These are phyloP conservation scores for Lutjanus argentimaculatus DNA, from an alignment of 2,797 vertebrate genomes.

Conservation along the genomic window DNA sequence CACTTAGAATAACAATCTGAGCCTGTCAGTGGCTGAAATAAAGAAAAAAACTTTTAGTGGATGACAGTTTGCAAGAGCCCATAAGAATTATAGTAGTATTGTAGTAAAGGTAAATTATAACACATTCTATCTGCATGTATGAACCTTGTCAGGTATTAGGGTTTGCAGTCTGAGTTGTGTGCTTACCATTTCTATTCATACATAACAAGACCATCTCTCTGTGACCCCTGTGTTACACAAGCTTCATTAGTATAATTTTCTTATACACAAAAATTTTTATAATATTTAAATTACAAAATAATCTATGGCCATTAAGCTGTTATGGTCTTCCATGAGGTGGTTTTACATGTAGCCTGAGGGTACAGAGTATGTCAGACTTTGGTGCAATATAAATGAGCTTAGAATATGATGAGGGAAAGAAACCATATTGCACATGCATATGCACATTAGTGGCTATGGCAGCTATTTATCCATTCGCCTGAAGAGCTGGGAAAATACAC, in stretches of 20 bases:
- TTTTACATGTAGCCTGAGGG: background rate
- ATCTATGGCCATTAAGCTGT: background rate
- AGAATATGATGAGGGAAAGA: background rate
- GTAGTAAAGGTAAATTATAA: no score
- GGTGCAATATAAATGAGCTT: background rate
- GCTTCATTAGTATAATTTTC: constrained; percentile 9
- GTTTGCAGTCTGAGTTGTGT: background rate
- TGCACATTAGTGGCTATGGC: background rate
- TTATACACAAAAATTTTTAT: background rate
- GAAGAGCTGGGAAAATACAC: background rate
- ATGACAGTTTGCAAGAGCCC: no score
- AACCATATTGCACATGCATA: background rate
- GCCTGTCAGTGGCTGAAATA: no score
- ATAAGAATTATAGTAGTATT: no score
- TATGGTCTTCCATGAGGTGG: background rate
- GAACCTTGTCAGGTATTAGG: constrained; percentile 14
- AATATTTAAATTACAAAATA: constrained; percentile 8
- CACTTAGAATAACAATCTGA: no score
- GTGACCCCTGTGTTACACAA: constrained; percentile 35
- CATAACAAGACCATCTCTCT: background rate
- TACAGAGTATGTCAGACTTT: background rate
- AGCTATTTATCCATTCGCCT: background rate
- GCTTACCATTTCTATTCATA: background rate
- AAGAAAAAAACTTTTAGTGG: no score
- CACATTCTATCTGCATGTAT: constrained; percentile 41